Percentiles rank a stretch among this genome's conserved stretches.
These are phyloP conservation scores for Odontamblyopus rebecca DNA, from an alignment of 2,797 vertebrate genomes.

Conservation along the genomic window DNA sequence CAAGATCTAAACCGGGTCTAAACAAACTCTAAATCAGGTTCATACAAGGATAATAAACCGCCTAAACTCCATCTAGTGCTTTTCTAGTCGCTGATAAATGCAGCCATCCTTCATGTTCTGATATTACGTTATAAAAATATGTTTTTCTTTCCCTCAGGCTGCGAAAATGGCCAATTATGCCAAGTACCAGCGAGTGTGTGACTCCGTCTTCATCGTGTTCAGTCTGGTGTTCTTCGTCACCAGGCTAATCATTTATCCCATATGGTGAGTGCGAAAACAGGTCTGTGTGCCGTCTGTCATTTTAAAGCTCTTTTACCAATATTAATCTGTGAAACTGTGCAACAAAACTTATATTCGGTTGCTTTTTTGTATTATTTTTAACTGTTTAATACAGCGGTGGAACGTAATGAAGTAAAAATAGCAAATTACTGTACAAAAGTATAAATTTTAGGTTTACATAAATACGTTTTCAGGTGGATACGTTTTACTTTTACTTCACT, in stretches of 20 bases:
- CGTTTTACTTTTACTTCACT: too few relatives aligned
- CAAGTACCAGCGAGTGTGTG: slow-evolving; percentile 91
- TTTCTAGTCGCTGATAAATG: neutral
- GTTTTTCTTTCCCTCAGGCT: slow-evolving; percentile 75
- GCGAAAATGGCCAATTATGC: slow-evolving; percentile 97
- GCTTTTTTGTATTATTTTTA: neutral
- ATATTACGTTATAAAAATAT: neutral
- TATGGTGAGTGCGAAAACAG: slow-evolving; percentile 60
- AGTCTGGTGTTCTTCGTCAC: slow-evolving; percentile 88
- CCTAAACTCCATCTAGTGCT: neutral
- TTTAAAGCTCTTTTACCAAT: too few relatives aligned
- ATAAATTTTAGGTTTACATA: too few relatives aligned
- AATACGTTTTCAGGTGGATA: too few relatives aligned
- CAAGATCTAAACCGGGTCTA: neutral
- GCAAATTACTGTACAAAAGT: too few relatives aligned
- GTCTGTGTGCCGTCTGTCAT: neutral
- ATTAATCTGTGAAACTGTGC: neutral
- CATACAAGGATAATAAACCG: neutral
- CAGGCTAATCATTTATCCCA: slow-evolving; percentile 84
- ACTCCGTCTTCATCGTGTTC: slow-evolving; percentile 90
- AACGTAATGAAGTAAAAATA: too few relatives aligned
- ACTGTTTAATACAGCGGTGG: too few relatives aligned
- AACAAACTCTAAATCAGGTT: neutral
- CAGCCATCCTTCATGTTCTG: too few relatives aligned
- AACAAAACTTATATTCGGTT: neutral